Evolutionary conservation across 2,888 invertebrate genomes (phyloP).

Genomic region (Trichopria drosophilae): DNA sequence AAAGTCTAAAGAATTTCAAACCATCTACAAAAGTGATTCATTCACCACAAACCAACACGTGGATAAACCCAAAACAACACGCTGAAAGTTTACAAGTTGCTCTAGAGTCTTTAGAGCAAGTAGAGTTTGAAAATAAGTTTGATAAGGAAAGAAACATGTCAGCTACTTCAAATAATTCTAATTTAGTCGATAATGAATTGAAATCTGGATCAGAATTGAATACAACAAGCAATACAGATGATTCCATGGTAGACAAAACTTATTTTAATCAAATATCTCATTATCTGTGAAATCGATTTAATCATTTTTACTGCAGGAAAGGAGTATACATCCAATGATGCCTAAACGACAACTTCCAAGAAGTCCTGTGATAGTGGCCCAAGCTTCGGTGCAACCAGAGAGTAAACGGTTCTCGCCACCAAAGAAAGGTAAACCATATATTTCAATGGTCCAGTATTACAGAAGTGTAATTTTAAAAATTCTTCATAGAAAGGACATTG

Average conservation of each 20-base stretch:
- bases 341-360: constrained; percentile 42
- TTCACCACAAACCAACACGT: constrained; percentile 1
- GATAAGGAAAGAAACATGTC: neutral
- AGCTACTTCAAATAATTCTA: neutral
- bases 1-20: too few relatives aligned
- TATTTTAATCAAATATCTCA: neutral
- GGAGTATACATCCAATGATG: constrained; percentile 44
- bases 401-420: constrained; percentile 23
- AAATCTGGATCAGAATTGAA: constrained; percentile 1
- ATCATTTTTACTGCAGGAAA: constrained; percentile 21
- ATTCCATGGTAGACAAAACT: constrained; percentile 1
- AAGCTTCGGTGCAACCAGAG: constrained; percentile 3
- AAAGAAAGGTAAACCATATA: constrained; percentile 21
- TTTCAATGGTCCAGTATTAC: neutral
- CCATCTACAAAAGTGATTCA: neutral
- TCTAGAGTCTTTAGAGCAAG: too few relatives aligned
- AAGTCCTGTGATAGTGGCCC: constrained; percentile 36
- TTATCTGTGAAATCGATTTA: constrained; percentile 3
- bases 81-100: too few relatives aligned
- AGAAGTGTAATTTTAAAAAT: neutral
- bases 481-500: neutral
- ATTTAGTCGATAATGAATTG: neutral
- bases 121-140: constrained; percentile 4
- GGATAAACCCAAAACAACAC: too few relatives aligned
- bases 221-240: neutral